These are phyloP conservation scores for Cyphomyrus plagiostoma DNA, from an alignment of 2,113 vertebrate species.

Conservation along the genomic window DNA sequence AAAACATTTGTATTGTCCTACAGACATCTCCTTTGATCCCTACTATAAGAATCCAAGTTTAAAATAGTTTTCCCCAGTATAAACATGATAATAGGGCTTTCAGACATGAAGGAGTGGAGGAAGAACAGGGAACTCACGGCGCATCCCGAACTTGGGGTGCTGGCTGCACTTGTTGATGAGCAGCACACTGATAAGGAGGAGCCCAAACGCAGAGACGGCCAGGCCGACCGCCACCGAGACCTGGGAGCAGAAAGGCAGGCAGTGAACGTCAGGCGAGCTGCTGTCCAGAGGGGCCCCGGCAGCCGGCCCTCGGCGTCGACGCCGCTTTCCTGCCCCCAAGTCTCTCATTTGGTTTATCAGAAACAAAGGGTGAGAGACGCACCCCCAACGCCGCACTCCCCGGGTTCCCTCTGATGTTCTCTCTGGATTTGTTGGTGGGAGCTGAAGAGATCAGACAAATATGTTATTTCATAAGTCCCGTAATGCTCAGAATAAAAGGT, in stretches of 20 bases:
- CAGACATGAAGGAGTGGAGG: not conserved
- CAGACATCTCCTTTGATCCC: not conserved
- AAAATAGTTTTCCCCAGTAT: not conserved
- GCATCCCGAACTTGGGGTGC: constrained; percentile 83
- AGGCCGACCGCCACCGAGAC: constrained; percentile 79
- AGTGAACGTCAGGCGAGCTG: too few relatives aligned
- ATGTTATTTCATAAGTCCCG: not conserved
- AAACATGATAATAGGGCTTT: not conserved
- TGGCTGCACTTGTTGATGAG: constrained; percentile 82
- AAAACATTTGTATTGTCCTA: not conserved
- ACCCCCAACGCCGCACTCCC: constrained; percentile 77
- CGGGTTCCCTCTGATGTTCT: constrained; percentile 66
- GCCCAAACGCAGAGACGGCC: constrained; percentile 71
- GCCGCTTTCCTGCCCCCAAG: not conserved
- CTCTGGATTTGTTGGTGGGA: constrained; percentile 62
- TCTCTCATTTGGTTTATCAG: not conserved
- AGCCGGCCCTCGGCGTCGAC: too few relatives aligned
- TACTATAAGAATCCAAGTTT: not conserved
- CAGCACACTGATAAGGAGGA: constrained; percentile 70
- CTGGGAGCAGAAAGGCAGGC: constrained; percentile 42
- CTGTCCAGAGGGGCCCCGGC: too few relatives aligned
- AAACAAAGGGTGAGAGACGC: constrained; percentile 25
- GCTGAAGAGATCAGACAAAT: constrained; percentile 33
- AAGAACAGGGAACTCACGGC: constrained; percentile 66
- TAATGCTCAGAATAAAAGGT: not conserved